A percentile compares a stretch with the other conserved stretches of the same genome.
Conservation (phyloP, 2,113 vertebrate genomes). For the Phainopepla nitens region DNA sequence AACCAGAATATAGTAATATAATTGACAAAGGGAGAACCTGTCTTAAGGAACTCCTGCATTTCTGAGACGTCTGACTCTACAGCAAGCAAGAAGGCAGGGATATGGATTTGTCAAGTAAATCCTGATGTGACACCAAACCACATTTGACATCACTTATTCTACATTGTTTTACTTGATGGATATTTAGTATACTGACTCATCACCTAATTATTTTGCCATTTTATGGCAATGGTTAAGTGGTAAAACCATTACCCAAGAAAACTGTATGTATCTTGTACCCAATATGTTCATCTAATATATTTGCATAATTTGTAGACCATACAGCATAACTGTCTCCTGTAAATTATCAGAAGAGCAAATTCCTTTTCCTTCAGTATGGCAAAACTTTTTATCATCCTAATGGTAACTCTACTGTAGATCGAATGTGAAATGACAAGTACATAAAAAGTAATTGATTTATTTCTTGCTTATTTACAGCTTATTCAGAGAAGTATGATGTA, state of each 20-base stretch:
- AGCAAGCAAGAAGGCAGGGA: background rate
- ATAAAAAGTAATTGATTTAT: background rate
- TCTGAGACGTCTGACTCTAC: background rate
- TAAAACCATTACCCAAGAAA: background rate
- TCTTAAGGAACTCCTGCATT: background rate
- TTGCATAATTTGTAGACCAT: background rate
- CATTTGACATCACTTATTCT: background rate
- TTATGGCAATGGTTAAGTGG: background rate
- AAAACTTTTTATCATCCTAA: background rate
- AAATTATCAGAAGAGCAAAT: background rate
- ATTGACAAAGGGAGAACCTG: background rate
- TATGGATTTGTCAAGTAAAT: background rate
- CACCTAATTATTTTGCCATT: background rate
- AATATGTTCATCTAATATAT: background rate
- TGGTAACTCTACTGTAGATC: background rate
- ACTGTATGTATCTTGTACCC: background rate
- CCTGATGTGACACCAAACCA: background rate
- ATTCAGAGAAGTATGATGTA: background rate
- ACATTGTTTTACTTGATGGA: background rate
- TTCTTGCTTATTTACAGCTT: background rate
- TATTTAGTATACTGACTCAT: background rate
- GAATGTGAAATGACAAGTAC: background rate
- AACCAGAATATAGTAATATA: background rate
- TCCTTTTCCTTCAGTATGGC: background rate
- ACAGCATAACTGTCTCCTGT: background rate